Evolutionary conservation across 2,113 vertebrate genomes (phyloP).

Genomic region (Dipodomys merriami): DNA sequence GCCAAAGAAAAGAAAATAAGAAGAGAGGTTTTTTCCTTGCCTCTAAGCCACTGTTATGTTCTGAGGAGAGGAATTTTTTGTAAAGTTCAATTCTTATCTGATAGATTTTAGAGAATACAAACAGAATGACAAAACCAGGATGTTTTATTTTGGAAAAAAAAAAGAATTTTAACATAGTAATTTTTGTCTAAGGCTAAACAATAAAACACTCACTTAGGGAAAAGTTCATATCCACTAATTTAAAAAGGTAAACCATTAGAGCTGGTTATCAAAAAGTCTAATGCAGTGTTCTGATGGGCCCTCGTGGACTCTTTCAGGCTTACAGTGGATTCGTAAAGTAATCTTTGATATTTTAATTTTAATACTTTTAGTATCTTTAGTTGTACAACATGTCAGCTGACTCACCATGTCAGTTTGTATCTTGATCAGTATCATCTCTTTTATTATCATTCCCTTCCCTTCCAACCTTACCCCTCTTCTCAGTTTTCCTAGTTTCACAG

Average conservation of each 20-base stretch:
- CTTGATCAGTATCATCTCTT: no score
- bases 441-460: no score
- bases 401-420: no score
- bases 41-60: neutral
- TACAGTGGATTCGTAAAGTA: neutral
- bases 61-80: neutral
- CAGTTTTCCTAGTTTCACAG: no score
- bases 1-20: constrained; percentile 23
- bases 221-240: neutral
- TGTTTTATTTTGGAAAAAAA: neutral
- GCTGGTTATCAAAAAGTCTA: neutral
- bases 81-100: neutral
- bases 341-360: no score
- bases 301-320: neutral
- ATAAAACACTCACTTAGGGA: neutral
- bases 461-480: no score
- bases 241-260: constrained; percentile 33
- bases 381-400: no score
- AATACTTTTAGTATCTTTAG: no score
- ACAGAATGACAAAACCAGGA: constrained; percentile 7
- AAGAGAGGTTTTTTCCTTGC: neutral
- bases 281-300: neutral
- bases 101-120: constrained; percentile 41
- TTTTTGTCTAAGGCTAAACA: neutral
- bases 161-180: constrained; percentile 54